Conservation (phyloP, 1,140 invertebrate species). For the Maniola jurtina region DNA sequence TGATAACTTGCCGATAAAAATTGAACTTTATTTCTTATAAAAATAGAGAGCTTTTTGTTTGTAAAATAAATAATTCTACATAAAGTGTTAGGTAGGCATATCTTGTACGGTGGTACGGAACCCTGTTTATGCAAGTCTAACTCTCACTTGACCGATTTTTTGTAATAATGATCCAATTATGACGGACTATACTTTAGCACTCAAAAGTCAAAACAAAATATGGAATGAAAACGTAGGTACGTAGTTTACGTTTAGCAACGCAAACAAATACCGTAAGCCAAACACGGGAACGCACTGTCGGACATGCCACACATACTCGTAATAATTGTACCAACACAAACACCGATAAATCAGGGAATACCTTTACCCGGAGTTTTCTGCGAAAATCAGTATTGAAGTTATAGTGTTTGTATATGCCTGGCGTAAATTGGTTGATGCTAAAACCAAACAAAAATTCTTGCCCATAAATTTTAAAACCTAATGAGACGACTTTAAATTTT, state of each 20-base stretch:
- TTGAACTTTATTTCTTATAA: too few relatives aligned
- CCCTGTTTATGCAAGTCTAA: too few relatives aligned
- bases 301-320: slow-evolving; percentile 13
- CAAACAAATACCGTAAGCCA: slow-evolving; percentile 3
- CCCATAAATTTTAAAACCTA: too few relatives aligned
- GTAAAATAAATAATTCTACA: too few relatives aligned
- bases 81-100: too few relatives aligned
- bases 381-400: slow-evolving; percentile 4
- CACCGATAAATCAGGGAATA: slow-evolving; percentile 24
- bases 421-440: too few relatives aligned
- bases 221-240: neutral
- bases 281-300: neutral
- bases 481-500: too few relatives aligned
- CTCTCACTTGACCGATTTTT: too few relatives aligned
- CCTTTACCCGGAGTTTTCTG: slow-evolving; percentile 22
- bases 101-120: too few relatives aligned
- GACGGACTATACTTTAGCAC: neutral
- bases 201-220: neutral
- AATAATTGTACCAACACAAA: neutral
- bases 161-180: neutral
- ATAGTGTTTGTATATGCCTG: neutral
- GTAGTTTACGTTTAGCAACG: neutral
- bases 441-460: too few relatives aligned
- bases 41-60: too few relatives aligned
- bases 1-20: too few relatives aligned